Evolutionary conservation across 1,140 invertebrate genomes (phyloP).

Genomic region (Lepidurus apus): DNA sequence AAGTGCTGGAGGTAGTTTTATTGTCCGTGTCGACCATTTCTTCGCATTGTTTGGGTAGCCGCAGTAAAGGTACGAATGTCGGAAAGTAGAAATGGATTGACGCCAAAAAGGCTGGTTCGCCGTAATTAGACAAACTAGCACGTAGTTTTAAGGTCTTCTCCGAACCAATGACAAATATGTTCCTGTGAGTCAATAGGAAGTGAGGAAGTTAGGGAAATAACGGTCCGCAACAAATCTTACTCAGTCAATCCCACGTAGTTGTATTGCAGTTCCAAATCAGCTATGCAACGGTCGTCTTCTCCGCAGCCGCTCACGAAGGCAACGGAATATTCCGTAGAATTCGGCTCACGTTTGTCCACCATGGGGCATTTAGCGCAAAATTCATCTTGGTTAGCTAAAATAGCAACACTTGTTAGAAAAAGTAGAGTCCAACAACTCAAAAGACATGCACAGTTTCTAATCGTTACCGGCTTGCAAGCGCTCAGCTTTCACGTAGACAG

Average conservation of each 20-base stretch:
- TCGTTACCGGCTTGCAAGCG: constrained; percentile 26
- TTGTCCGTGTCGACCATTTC: neutral
- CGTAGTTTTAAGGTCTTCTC: constrained; percentile 32
- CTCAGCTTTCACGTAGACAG: constrained; percentile 37
- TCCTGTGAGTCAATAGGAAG: neutral
- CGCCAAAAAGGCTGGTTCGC: constrained; percentile 37
- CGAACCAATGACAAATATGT: constrained; percentile 35
- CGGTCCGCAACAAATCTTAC: constrained; percentile 34
- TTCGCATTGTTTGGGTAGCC: constrained; percentile 30
- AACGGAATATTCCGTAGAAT: constrained; percentile 23
- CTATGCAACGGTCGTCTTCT: constrained; percentile 34
- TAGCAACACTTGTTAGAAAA: neutral
- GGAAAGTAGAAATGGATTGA: constrained; percentile 34
- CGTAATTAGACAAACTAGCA: constrained; percentile 35
- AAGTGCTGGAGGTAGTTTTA: neutral
- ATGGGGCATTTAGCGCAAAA: constrained; percentile 34
- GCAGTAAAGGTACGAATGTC: constrained; percentile 30
- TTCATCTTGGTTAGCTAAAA: constrained; percentile 4
- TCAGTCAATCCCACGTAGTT: constrained; percentile 29
- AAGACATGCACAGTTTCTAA: neutral
- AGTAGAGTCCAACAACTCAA: neutral
- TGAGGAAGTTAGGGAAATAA: constrained; percentile 8
- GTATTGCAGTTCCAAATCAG: constrained; percentile 34
- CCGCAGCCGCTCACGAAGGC: constrained; percentile 35
- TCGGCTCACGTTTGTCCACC: constrained; percentile 29